A percentile compares a stretch with the other conserved stretches of the same genome.
Evolutionary conservation across 1,140 invertebrate genomes (phyloP).

Genomic region (Drosophila mauritiana): DNA sequence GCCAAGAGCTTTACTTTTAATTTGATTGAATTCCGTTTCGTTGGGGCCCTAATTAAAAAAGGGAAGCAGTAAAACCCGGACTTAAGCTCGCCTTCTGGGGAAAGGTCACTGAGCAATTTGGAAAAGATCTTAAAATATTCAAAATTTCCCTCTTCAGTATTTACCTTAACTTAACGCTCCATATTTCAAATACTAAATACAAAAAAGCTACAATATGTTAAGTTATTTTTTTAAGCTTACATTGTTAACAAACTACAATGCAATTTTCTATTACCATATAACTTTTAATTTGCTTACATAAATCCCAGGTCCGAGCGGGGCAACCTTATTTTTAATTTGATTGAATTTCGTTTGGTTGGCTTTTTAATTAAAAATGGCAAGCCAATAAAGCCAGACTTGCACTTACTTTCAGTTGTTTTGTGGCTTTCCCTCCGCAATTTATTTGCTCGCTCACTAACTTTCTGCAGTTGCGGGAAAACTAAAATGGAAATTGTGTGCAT

Average conservation of each 20-base stretch:
- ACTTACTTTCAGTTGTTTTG: slow-evolving; percentile 20
- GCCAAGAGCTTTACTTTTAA: slow-evolving; percentile 29
- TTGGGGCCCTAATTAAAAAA: slow-evolving; percentile 49
- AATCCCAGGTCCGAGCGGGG: not conserved
- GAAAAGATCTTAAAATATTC: not conserved
- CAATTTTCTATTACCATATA: not conserved
- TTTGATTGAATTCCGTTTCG: slow-evolving; percentile 52
- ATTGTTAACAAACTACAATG: not conserved
- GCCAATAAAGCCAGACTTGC: slow-evolving; percentile 14
- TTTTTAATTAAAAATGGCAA: slow-evolving; percentile 53
- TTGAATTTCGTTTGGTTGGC: slow-evolving; percentile 9
- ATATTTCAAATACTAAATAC: too few species aligned
- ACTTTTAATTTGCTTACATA: not conserved
- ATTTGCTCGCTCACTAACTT: slow-evolving; percentile 15
- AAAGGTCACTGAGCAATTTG: not conserved
- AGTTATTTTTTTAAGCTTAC: not conserved
- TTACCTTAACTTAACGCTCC: too few species aligned
- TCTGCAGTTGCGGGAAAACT: slow-evolving; percentile 9
- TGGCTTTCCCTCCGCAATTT: slow-evolving; percentile 36
- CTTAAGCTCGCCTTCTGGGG: not conserved
- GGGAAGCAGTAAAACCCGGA: slow-evolving; percentile 3
- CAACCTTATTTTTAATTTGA: slow-evolving; percentile 12
- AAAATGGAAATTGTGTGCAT: slow-evolving; percentile 38
- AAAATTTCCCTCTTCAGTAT: not conserved
- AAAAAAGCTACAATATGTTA: not conserved